Base-by-base conservation (phyloP, 2,797 vertebrate genomes). In the Paratrypauchen microcephalus region DNA sequence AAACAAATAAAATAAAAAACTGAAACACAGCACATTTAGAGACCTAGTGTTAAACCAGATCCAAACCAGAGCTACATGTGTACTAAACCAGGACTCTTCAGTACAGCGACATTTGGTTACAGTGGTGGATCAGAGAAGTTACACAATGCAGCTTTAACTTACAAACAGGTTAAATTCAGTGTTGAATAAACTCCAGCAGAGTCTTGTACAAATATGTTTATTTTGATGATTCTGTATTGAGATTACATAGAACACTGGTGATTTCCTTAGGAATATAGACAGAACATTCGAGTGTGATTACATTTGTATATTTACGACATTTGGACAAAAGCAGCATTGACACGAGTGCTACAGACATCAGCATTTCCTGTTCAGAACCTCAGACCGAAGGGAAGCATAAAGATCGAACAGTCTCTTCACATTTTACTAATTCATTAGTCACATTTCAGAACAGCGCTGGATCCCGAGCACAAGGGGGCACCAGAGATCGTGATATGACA, bases 321-420 rank as follows among this genome's bases (percentile, higher is more conserved):
- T 55, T 59, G 83, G 50, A 68, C 55, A 57, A 79, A 79, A 90
- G 83, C 87, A 87, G 87, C 82, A 55, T 52, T 0, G 86, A 86
- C 77, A 58, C 73, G 84, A 83, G 81, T 82, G 85, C 86, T 77
- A 82, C 80, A 76, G 73, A 1, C 26, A 6, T 3, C 36, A 30
- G 5, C 28, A 12, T 30, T 52, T 69, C 68, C 61, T 62, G 63
- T 28, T 67, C 50, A n/a, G 0, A 66, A 54, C 61, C 18, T 66
- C 62, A 28, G 16, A 19, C 23, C 18, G n/a, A 64, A 41, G 18
- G 62, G 60, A 62, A 62, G 59, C 21, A 12, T 59, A 56, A 67
- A 52, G 58, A 58, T 24, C 56, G 71, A 73, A 73, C 19, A 28
- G 56, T 58, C 67, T 13, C 1, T 13, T 3, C 9, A 41, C 1